These are phyloP conservation scores for Cecidostiba fungosa DNA, from an alignment of 2,888 invertebrate species.

Conservation along the genomic window DNA sequence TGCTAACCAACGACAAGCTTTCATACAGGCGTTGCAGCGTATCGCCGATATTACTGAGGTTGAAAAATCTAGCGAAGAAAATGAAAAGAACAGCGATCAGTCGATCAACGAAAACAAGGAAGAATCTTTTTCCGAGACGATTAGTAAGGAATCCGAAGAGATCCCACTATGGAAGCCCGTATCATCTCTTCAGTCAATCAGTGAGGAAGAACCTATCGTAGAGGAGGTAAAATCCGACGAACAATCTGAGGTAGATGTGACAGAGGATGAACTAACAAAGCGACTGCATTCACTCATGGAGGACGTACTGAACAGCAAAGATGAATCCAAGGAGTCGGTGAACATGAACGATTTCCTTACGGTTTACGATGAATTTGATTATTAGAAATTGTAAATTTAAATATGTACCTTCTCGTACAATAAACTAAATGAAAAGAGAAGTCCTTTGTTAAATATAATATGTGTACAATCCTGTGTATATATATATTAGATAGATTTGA, in stretches of 20 bases:
- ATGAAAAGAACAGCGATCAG: not conserved
- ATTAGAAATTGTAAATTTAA: not conserved
- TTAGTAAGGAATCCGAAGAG: not conserved
- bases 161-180: not conserved
- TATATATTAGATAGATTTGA: conserved; percentile 15
- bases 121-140: not conserved
- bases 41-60: not conserved
- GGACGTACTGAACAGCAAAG: not conserved
- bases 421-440: not conserved
- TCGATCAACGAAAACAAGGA: not conserved
- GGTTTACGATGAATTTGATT: not conserved
- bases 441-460: not conserved
- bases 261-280: not conserved
- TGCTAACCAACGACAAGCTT: not conserved
- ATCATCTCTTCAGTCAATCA: not conserved
- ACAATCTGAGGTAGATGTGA: not conserved
- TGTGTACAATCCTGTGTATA: not conserved
- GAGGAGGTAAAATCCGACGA: not conserved
- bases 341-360: conserved; percentile 18
- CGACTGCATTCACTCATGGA: not conserved
- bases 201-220: not conserved
- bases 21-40: not conserved
- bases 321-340: not conserved
- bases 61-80: not conserved
- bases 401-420: not conserved